phyloP scores from a whole-genome alignment of 2,888 invertebrate genomes.

The Ormyrus labotus region DNA sequence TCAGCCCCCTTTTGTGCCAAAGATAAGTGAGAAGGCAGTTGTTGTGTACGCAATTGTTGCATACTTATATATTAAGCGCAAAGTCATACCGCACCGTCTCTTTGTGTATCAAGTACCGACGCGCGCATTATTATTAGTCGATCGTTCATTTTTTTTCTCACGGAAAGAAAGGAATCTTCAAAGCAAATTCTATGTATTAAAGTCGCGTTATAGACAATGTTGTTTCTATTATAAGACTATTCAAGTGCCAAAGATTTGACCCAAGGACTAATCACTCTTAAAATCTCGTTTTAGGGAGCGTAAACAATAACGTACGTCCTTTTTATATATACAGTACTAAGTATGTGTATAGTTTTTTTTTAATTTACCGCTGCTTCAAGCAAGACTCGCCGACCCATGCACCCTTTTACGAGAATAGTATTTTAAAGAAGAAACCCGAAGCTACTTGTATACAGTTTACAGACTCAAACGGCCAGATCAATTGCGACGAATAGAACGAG shows the following conservation, averaged over 20 bases:
- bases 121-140: conserved; percentile 27
- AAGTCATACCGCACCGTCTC: conserved; percentile 41
- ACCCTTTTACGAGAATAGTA: not conserved
- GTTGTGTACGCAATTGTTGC: too few relatives aligned
- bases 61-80: conserved; percentile 3
- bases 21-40: too few relatives aligned
- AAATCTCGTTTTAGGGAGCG: conserved; percentile 40
- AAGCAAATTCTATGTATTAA: conserved; percentile 24
- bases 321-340: not conserved
- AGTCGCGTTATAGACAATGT: conserved; percentile 57
- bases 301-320: not conserved
- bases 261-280: conserved; percentile 59
- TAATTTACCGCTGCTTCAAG: not conserved
- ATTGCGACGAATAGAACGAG: not conserved
- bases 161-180: conserved; percentile 22
- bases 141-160: conserved; percentile 29
- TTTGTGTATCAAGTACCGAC: not conserved
- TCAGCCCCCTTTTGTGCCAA: not conserved
- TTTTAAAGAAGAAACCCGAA: conserved; percentile 2
- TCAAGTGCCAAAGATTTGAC: conserved; percentile 59
- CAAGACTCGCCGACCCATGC: conserved; percentile 5
- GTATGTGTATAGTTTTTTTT: not conserved
- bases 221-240: conserved; percentile 59
- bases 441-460: too few relatives aligned
- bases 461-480: too few relatives aligned